Conservation (phyloP, 1,140 invertebrate genomes). For the Drosophila bocki region DNA sequence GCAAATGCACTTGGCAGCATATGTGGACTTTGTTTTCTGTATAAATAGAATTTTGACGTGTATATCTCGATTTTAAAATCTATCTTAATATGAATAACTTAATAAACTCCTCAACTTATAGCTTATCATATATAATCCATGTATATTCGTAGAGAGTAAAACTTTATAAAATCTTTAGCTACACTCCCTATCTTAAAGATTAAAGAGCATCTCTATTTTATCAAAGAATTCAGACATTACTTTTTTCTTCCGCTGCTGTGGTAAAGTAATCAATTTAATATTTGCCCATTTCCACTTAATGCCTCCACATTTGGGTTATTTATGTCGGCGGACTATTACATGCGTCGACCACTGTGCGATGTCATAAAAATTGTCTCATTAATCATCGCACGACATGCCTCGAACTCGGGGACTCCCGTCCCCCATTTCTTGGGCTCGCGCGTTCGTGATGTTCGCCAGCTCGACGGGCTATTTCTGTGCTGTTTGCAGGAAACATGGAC, state of each 20-base stretch:
- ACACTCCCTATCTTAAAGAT: not conserved
- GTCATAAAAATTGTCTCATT: constrained; percentile 81
- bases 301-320: constrained; percentile 28
- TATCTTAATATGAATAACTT: not conserved
- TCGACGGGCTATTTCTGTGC: constrained; percentile 54
- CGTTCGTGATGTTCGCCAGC: constrained; percentile 28
- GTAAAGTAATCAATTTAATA: constrained; percentile 39
- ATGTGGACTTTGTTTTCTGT: not conserved
- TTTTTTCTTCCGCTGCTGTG: not conserved
- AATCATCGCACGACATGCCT: constrained; percentile 75
- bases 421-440: constrained; percentile 19
- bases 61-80: not conserved
- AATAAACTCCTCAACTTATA: not conserved
- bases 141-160: not conserved
- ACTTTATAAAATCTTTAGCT: not conserved
- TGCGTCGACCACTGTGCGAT: constrained; percentile 55
- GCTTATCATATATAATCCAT: not conserved
- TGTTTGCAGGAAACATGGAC: constrained; percentile 74
- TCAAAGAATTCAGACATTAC: not conserved
- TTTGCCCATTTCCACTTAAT: constrained; percentile 26
- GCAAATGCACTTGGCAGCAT: constrained; percentile 10
- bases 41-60: not conserved
- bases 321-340: constrained; percentile 12
- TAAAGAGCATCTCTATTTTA: not conserved
- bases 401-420: not conserved